These are phyloP conservation scores for Andricus quercusramuli DNA, from an alignment of 2,888 invertebrate genomes.

Conservation along the genomic window DNA sequence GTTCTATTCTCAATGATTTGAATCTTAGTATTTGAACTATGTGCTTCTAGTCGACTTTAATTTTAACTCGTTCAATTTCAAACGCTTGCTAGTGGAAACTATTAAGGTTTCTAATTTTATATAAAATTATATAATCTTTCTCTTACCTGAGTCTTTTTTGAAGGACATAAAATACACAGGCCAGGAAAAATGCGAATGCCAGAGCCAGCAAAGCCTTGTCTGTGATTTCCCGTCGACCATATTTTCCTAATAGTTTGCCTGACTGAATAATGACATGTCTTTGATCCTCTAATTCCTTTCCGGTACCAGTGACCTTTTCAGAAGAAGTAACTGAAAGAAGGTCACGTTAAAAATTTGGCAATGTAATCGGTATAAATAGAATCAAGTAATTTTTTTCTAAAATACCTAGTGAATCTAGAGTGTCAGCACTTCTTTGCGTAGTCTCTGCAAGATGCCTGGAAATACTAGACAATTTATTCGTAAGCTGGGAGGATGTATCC, in stretches of 20 bases:
- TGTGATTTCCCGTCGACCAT: slow-evolving; percentile 95
- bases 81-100: neutral
- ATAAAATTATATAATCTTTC: slow-evolving; percentile 48
- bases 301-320: slow-evolving; percentile 82
- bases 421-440: slow-evolving; percentile 91
- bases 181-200: slow-evolving; percentile 92
- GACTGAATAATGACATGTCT: slow-evolving; percentile 93
- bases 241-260: slow-evolving; percentile 94
- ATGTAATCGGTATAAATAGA: slow-evolving; percentile 30
- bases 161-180: slow-evolving; percentile 95
- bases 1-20: no score
- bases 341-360: slow-evolving; percentile 1
- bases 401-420: slow-evolving; percentile 87
- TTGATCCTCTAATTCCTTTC: slow-evolving; percentile 91
- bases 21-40: neutral
- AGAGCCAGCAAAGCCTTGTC: slow-evolving; percentile 95
- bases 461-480: slow-evolving; percentile 91
- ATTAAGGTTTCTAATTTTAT: no score
- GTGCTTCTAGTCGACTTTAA: neutral
- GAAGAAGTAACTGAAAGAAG: slow-evolving; percentile 79
- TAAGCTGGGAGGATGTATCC: slow-evolving; percentile 88
- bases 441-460: slow-evolving; percentile 93
- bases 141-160: slow-evolving; percentile 86
- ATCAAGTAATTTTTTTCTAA: slow-evolving; percentile 37
- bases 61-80: neutral